Conservation (phyloP, 2,888 invertebrate genomes). For the Deilephila elpenor region DNA sequence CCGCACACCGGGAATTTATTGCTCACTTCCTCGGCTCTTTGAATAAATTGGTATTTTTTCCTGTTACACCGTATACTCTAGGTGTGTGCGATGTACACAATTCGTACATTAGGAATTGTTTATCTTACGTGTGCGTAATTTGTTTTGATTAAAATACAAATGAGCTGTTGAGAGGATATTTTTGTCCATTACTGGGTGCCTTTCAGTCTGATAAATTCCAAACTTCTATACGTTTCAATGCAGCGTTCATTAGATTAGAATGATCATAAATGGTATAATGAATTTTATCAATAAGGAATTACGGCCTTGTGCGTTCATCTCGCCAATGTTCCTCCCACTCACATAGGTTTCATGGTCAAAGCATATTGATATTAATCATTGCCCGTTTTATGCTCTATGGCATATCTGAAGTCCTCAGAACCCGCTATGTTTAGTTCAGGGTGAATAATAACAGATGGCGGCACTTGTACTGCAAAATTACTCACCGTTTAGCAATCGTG, state of each 20-base stretch:
- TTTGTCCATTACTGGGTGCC: not conserved
- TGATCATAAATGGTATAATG: too few relatives aligned
- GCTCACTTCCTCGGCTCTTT: slow-evolving; percentile 26
- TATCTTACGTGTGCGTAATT: not conserved
- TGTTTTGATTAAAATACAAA: not conserved
- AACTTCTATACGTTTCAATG: not conserved
- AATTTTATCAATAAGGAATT: not conserved
- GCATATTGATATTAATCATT: slow-evolving; percentile 1
- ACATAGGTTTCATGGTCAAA: not conserved
- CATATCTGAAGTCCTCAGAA: not conserved
- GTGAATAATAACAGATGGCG: not conserved
- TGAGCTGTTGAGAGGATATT: not conserved
- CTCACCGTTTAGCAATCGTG: not conserved
- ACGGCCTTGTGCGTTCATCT: not conserved
- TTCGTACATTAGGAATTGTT: slow-evolving; percentile 20
- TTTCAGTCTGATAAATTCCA: not conserved
- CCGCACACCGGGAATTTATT: slow-evolving; percentile 15
- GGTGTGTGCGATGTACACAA: not conserved
- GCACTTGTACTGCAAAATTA: not conserved
- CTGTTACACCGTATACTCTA: not conserved
- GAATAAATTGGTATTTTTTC: slow-evolving; percentile 21
- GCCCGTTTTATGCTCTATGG: not conserved
- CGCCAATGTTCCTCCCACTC: slow-evolving; percentile 11
- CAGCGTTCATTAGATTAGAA: too few relatives aligned
- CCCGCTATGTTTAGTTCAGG: slow-evolving; percentile 1